Conservation (phyloP, 2,888 invertebrate genomes). For the Liopterus haemorrhoidalis region DNA sequence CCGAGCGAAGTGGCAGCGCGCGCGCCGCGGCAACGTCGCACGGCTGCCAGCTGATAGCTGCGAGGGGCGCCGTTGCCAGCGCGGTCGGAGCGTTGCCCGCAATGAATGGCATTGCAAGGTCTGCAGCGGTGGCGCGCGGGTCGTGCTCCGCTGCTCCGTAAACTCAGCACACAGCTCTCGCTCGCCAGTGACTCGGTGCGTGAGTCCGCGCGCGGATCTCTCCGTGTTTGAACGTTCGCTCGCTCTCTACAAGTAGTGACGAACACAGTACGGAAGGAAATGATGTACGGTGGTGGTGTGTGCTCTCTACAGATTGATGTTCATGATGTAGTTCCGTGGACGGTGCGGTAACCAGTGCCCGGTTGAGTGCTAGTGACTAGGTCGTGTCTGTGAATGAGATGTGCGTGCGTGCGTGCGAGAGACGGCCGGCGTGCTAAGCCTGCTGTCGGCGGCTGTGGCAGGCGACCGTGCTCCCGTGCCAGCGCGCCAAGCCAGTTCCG, state of each 20-base stretch:
- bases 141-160: not conserved
- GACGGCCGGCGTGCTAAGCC: slow-evolving; percentile 5
- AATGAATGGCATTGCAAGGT: slow-evolving; percentile 60
- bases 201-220: not conserved
- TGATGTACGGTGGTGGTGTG: slow-evolving; percentile 39
- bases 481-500: no score
- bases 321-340: no score
- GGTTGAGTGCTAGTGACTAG: no score
- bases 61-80: slow-evolving; percentile 31
- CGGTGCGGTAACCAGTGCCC: no score
- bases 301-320: slow-evolving; percentile 26
- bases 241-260: not conserved
- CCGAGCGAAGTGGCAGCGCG: slow-evolving; percentile 17
- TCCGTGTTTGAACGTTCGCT: not conserved
- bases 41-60: slow-evolving; percentile 43
- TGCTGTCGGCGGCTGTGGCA: slow-evolving; percentile 9
- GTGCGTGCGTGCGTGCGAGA: slow-evolving; percentile 3
- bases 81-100: slow-evolving; percentile 48
- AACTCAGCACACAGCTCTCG: slow-evolving; percentile 3
- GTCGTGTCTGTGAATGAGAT: not conserved
- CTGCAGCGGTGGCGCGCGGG: slow-evolving; percentile 46
- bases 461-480: slow-evolving; percentile 1
- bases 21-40: slow-evolving; percentile 35
- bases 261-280: no score
- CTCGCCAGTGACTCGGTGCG: not conserved